Percentiles rank a stretch among this genome's conserved stretches.
Evolutionary conservation across 1,140 invertebrate genomes (phyloP).

Genomic region (Luehdorfia chinensis): DNA sequence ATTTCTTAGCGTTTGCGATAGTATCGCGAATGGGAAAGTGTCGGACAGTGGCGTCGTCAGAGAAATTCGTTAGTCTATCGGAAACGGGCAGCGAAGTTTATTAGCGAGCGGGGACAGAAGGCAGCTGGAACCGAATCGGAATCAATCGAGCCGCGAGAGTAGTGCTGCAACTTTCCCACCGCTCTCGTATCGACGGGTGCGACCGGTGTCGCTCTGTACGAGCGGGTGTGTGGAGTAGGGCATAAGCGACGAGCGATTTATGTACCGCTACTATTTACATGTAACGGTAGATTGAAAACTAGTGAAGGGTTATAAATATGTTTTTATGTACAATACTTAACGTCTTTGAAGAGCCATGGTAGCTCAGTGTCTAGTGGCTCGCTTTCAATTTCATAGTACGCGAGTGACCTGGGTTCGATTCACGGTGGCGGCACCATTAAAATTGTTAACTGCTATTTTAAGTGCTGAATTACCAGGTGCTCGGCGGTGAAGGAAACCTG

Average conservation of each 20-base stretch:
- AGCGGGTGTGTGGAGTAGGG: constrained; percentile 26
- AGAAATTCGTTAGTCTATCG: neutral
- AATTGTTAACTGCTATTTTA: too few species aligned
- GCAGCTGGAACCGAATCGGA: constrained; percentile 7
- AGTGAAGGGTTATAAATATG: too few species aligned
- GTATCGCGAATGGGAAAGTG: constrained; percentile 3
- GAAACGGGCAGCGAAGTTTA: neutral
- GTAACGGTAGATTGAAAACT: too few species aligned
- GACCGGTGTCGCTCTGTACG: constrained; percentile 34
- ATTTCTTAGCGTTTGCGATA: neutral
- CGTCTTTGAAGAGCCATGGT: too few species aligned
- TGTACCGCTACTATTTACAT: neutral
- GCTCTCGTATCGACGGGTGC: constrained; percentile 37
- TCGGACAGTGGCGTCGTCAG: neutral
- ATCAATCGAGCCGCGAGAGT: constrained; percentile 37
- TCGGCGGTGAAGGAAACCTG: too few species aligned
- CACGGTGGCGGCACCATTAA: too few species aligned
- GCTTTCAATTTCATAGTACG: too few species aligned
- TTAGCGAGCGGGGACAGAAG: constrained; percentile 3
- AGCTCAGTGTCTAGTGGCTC: too few species aligned
- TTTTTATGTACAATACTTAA: too few species aligned
- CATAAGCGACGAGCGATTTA: constrained; percentile 23
- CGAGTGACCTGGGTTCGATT: too few species aligned
- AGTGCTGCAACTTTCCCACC: constrained; percentile 57
- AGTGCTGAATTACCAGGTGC: too few species aligned